Conservation (phyloP, 2,888 invertebrate genomes). For the Apodemia zela region DNA sequence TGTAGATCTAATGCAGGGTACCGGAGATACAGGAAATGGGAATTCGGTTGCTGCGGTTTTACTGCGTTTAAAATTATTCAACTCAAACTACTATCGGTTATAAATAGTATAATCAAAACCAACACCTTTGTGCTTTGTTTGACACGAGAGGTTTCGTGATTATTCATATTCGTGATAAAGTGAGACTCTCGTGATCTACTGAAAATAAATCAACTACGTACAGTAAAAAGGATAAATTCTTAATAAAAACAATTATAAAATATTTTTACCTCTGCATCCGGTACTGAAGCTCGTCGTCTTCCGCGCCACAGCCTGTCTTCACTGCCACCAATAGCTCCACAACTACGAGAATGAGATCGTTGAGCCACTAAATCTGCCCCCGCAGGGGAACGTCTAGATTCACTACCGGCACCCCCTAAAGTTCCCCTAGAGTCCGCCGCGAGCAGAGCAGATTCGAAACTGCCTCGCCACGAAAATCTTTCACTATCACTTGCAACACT, state of each 20-base stretch:
- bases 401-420: constrained; percentile 86
- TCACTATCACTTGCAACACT: constrained; percentile 93
- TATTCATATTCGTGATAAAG: no score
- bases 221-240: no score
- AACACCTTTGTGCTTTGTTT: no score
- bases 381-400: constrained; percentile 90
- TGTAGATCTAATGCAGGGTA: no score
- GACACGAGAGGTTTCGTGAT: no score
- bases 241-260: not conserved
- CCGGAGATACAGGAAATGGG: no score
- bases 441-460: constrained; percentile 94
- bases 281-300: constrained; percentile 68
- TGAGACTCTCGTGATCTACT: no score
- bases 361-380: constrained; percentile 90
- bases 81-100: no score
- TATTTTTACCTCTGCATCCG: constrained; percentile 69
- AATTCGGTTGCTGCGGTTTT: no score
- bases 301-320: constrained; percentile 77
- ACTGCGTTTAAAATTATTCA: no score
- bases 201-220: not conserved
- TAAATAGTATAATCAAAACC: no score
- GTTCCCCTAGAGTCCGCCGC: constrained; percentile 93
- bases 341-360: constrained; percentile 89
- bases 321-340: constrained; percentile 90
- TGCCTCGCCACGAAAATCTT: constrained; percentile 94